Conservation (phyloP, 2,888 invertebrate species). For the Drosophila multiciliata region DNA sequence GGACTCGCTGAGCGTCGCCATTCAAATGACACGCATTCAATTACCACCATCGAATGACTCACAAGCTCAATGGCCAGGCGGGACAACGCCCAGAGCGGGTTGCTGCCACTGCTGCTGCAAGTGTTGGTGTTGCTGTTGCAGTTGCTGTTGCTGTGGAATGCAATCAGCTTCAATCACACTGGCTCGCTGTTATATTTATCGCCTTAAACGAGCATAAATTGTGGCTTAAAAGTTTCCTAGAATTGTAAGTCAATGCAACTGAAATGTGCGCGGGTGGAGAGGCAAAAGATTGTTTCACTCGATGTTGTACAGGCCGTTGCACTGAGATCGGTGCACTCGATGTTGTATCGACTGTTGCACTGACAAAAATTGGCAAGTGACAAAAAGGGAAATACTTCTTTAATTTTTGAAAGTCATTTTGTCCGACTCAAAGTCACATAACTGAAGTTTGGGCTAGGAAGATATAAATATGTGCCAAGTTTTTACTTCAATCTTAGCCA, state of each 20-base stretch:
- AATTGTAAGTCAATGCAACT: constrained; percentile 66
- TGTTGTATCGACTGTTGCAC: neutral
- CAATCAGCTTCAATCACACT: constrained; percentile 75
- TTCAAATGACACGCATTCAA: constrained; percentile 74
- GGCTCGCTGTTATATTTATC: constrained; percentile 77
- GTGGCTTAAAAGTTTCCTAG: constrained; percentile 80
- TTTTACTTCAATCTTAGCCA: neutral
- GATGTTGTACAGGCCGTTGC: constrained; percentile 8
- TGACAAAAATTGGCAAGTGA: constrained; percentile 10
- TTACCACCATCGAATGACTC: constrained; percentile 69
- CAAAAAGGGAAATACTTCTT: neutral
- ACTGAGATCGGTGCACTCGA: constrained; percentile 30
- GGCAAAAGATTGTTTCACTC: constrained; percentile 20
- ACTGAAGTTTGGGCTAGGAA: neutral
- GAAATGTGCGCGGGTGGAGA: constrained; percentile 37
- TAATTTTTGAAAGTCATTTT: neutral
- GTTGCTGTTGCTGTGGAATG: constrained; percentile 58
- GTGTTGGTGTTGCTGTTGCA: constrained; percentile 12
- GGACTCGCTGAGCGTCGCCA: constrained; percentile 52
- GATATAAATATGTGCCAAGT: neutral
- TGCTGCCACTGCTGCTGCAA: neutral
- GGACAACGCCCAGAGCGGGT: constrained; percentile 6
- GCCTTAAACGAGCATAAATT: constrained; percentile 83
- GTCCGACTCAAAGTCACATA: neutral
- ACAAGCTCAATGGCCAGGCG: constrained; percentile 22